phyloP scores from a whole-genome alignment of 2,797 vertebrate species.

The Apogon talboti region DNA sequence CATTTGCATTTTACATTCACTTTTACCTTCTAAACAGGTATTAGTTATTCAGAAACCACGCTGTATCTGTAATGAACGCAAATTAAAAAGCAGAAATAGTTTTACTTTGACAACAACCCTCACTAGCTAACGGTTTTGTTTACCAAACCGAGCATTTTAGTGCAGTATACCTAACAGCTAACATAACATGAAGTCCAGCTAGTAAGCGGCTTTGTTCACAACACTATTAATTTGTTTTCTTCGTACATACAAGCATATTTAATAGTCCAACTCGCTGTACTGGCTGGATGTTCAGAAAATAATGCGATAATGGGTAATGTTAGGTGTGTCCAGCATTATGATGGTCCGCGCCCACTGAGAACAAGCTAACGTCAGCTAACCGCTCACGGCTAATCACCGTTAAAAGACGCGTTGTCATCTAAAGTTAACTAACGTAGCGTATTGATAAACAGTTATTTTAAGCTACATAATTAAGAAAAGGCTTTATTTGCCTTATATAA shows the following conservation, averaged over 20 bases:
- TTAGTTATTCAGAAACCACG: too few species aligned
- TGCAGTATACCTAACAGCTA: not conserved
- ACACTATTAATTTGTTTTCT: fast-evolving
- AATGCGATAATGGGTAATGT: constrained; percentile 44
- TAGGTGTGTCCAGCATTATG: constrained; percentile 69
- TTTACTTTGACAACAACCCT: constrained; percentile 7
- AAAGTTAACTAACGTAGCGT: fast-evolving
- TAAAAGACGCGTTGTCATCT: not conserved
- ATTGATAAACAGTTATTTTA: fast-evolving
- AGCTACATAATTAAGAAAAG: fast-evolving
- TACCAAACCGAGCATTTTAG: not conserved
- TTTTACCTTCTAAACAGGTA: too few species aligned
- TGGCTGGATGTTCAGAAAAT: not conserved
- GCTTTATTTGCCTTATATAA: fast-evolving
- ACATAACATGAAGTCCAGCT: not conserved
- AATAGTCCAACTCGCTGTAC: fast-evolving
- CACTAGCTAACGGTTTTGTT: not conserved
- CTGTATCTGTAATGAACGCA: not conserved
- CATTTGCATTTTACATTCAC: too few species aligned
- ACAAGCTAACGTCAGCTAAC: constrained; percentile 45
- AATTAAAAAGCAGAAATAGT: not conserved
- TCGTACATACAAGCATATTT: fast-evolving
- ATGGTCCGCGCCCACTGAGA: constrained; percentile 43
- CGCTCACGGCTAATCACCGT: constrained; percentile 17
- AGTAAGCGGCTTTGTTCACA: fast-evolving